phyloP scores from a whole-genome alignment of 2,113 vertebrate genomes.

The Ahaetulla prasina region DNA sequence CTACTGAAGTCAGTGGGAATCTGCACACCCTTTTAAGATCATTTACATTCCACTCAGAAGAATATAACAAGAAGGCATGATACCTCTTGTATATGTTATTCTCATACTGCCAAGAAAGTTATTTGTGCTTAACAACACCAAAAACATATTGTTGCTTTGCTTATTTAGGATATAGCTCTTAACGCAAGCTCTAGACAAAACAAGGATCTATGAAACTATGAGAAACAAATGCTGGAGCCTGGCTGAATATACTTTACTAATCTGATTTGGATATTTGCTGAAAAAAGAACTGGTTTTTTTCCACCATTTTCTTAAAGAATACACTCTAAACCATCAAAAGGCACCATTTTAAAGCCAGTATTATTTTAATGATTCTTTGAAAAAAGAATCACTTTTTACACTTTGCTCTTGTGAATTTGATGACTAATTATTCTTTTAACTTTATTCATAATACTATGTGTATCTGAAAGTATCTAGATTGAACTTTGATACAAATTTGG shows the following conservation, averaged over 20 bases:
- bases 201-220: background rate
- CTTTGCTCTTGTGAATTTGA: background rate
- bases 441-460: background rate
- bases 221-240: background rate
- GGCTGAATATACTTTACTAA: background rate
- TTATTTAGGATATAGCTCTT: background rate
- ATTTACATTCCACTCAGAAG: constrained; percentile 1
- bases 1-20: background rate
- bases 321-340: background rate
- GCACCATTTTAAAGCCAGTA: background rate
- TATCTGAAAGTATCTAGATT: background rate
- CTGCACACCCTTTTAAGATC: background rate
- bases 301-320: background rate
- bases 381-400: background rate
- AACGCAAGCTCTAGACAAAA: background rate
- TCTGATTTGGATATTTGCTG: background rate
- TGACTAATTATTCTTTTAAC: background rate
- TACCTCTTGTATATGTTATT: background rate
- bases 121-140: background rate
- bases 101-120: background rate
- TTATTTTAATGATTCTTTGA: background rate
- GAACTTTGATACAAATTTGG: background rate
- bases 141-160: background rate
- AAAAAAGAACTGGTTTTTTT: background rate
- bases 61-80: background rate